Conservation (phyloP, 2,797 vertebrate species). For the Podarcis lilfordi region DNA sequence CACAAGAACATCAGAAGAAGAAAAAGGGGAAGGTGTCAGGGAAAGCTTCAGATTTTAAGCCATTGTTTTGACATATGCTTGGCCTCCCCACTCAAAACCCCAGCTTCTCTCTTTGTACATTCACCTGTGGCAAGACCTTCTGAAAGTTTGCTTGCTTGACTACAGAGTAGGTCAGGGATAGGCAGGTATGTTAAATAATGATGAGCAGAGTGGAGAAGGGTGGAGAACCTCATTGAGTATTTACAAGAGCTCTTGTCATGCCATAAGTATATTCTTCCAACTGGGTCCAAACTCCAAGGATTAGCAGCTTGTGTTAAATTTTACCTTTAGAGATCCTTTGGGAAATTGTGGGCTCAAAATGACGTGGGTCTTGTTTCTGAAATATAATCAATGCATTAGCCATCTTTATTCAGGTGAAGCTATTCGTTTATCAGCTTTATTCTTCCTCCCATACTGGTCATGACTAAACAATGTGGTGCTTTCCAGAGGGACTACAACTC, state of each 20-base stretch:
- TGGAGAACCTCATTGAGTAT: background rate
- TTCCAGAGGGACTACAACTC: background rate
- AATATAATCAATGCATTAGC: background rate
- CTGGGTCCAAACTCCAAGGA: background rate
- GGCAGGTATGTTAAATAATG: background rate
- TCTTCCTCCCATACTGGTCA: too few species aligned
- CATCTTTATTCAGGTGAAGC: background rate
- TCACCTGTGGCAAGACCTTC: constrained; percentile 12
- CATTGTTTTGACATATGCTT: constrained; percentile 48
- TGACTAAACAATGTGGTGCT: background rate
- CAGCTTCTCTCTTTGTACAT: constrained; percentile 41
- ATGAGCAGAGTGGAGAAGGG: constrained; percentile 11
- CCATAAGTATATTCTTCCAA: background rate
- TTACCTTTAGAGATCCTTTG: background rate
- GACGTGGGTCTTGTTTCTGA: background rate
- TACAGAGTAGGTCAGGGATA: background rate
- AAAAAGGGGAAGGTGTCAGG: background rate
- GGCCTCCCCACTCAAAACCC: constrained; percentile 11
- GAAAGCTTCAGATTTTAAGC: constrained; percentile 29
- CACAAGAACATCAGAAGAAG: background rate
- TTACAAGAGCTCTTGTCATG: background rate
- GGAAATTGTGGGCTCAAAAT: background rate
- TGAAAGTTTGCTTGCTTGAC: background rate
- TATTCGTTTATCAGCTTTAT: background rate
- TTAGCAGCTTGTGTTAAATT: fast-evolving